These are phyloP conservation scores for Agrenia bidenticulata DNA, from an alignment of 2,888 invertebrate genomes.

Conservation along the genomic window DNA sequence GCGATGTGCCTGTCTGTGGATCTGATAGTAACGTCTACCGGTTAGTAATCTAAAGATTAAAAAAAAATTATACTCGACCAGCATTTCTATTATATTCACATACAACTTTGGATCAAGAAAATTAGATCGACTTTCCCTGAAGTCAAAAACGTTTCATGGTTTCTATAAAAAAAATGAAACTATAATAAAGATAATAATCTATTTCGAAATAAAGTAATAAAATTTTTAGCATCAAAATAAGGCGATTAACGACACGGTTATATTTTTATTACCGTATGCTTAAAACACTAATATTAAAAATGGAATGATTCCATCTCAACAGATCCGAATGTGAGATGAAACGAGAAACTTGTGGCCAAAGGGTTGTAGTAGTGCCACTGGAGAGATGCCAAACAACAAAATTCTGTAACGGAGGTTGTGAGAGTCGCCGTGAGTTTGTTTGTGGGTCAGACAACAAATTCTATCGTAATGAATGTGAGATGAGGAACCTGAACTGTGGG, in stretches of 20 bases:
- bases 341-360: constrained; percentile 78
- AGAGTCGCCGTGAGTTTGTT: constrained; percentile 69
- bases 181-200: too few species aligned
- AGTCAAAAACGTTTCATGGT: too few species aligned
- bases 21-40: constrained; percentile 86
- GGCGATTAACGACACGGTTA: too few species aligned
- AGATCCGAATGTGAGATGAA: constrained; percentile 62
- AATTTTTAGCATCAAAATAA: too few species aligned
- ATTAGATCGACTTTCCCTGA: too few species aligned
- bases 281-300: too few species aligned
- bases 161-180: too few species aligned
- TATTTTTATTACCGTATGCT: too few species aligned
- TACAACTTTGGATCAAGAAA: too few species aligned
- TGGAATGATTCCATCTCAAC: neutral
- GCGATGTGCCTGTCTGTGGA: constrained; percentile 76
- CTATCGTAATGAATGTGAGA: constrained; percentile 85
- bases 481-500: constrained; percentile 89
- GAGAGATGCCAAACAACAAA: constrained; percentile 84
- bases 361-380: constrained; percentile 78
- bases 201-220: too few species aligned
- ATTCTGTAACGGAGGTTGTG: constrained; percentile 71
- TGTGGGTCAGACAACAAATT: constrained; percentile 89
- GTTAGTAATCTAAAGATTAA: constrained; percentile 57
- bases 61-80: too few species aligned
- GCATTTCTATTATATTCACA: too few species aligned